These are phyloP conservation scores for Platycercus adscitus DNA, from an alignment of 2,113 vertebrate genomes.

Conservation along the genomic window DNA sequence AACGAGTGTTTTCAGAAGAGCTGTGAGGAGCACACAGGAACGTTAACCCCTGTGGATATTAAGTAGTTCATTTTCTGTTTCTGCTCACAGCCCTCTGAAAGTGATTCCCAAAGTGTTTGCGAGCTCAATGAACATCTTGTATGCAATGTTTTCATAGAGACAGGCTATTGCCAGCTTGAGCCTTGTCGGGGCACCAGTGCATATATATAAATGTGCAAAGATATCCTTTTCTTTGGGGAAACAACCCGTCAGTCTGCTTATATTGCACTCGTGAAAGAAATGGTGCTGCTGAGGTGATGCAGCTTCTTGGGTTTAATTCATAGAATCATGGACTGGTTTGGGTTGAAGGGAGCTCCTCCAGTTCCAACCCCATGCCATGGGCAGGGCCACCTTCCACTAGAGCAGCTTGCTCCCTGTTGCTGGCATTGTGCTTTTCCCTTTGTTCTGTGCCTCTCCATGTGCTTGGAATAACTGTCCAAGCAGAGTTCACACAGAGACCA, in stretches of 20 bases:
- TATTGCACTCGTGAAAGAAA: neutral
- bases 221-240: neutral
- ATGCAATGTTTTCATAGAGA: neutral
- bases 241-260: neutral
- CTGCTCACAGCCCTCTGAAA: neutral
- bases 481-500: neutral
- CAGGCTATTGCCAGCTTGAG: neutral
- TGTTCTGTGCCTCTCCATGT: neutral
- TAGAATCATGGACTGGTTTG: neutral
- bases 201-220: neutral
- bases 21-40: neutral
- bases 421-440: neutral
- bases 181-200: neutral
- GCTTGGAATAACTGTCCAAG: neutral
- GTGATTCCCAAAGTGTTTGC: neutral
- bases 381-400: neutral
- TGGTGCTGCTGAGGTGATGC: neutral
- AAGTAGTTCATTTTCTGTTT: neutral
- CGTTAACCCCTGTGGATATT: neutral
- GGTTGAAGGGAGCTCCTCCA: neutral
- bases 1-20: neutral
- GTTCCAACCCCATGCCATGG: neutral
- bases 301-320: neutral
- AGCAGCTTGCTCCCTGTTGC: neutral
- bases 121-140: neutral